Conservation (phyloP, 2,888 invertebrate genomes). For the Encarsia formosa region DNA sequence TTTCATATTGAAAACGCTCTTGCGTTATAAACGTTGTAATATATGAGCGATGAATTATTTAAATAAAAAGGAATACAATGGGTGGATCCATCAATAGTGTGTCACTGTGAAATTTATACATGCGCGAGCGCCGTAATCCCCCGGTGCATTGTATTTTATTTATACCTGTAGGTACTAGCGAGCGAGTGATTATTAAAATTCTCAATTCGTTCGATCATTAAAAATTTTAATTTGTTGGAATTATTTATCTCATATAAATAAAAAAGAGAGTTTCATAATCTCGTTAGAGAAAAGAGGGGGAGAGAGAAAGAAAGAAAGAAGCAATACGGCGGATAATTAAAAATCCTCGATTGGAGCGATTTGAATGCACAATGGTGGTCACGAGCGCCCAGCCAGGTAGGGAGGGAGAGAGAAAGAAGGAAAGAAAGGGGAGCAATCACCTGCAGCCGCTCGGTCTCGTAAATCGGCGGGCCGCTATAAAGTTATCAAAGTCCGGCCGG, state of each 20-base stretch:
- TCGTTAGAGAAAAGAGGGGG: too few relatives aligned
- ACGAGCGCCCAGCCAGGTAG: too few relatives aligned
- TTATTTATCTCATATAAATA: too few relatives aligned
- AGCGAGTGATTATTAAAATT: slow-evolving; percentile 8
- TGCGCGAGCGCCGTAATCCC: background rate
- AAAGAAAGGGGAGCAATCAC: slow-evolving; percentile 2
- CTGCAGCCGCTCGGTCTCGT: slow-evolving; percentile 9
- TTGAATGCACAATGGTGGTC: too few relatives aligned
- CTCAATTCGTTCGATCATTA: slow-evolving; percentile 1
- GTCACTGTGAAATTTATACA: slow-evolving; percentile 10
- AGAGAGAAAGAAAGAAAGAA: too few relatives aligned
- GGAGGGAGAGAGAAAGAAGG: background rate
- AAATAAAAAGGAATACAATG: slow-evolving; percentile 12
- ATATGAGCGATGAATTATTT: slow-evolving; percentile 11
- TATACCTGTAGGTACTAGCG: background rate
- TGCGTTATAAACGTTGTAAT: too few relatives aligned
- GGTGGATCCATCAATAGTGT: slow-evolving; percentile 7
- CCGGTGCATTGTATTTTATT: background rate
- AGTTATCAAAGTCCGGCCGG: slow-evolving; percentile 17
- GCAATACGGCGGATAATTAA: too few relatives aligned
- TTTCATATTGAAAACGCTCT: too few relatives aligned
- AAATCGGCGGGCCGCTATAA: slow-evolving; percentile 5
- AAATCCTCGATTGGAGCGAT: too few relatives aligned
- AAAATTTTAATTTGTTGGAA: too few relatives aligned
- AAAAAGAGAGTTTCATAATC: too few relatives aligned